Evolutionary conservation across 2,797 vertebrate species (phyloP).

Genomic region (Rhyacichthys aspro): DNA sequence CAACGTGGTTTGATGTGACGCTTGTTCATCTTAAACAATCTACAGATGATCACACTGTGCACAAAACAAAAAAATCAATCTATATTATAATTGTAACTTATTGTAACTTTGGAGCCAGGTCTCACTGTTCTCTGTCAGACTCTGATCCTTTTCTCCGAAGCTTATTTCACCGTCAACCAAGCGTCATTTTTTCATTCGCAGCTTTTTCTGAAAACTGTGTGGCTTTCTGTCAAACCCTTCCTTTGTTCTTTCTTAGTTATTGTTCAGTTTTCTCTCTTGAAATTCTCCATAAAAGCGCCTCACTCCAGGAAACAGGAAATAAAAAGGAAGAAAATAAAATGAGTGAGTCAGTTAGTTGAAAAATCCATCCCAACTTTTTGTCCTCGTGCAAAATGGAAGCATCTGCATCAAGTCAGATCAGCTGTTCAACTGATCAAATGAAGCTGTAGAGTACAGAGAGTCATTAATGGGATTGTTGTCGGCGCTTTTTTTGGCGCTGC

Average conservation of each 20-base stretch:
- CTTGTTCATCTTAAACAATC: too few relatives aligned
- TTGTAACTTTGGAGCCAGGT: background rate
- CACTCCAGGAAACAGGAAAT: slow-evolving; percentile 1
- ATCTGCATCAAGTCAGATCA: background rate
- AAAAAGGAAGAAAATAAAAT: slow-evolving; percentile 9
- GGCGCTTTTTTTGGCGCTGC: background rate
- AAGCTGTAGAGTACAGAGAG: background rate
- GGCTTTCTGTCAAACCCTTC: slow-evolving; percentile 9
- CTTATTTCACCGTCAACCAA: background rate
- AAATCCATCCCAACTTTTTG: background rate
- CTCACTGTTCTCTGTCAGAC: background rate
- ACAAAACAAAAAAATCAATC: too few relatives aligned
- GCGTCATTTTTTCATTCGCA: slow-evolving; percentile 1
- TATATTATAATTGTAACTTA: too few relatives aligned
- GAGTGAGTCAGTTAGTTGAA: background rate
- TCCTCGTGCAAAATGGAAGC: background rate
- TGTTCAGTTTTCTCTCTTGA: background rate
- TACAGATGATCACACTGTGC: too few relatives aligned
- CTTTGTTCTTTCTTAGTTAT: slow-evolving; percentile 13
- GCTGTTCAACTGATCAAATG: background rate
- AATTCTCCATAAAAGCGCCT: background rate
- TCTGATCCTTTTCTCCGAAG: background rate
- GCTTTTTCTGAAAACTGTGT: slow-evolving; percentile 1
- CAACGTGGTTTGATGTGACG: too few relatives aligned
- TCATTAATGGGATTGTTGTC: background rate